Percentiles rank a stretch among this genome's conserved stretches.
These are phyloP conservation scores for Pinctada fucata DNA, from an alignment of 2,888 invertebrate species.

Conservation along the genomic window DNA sequence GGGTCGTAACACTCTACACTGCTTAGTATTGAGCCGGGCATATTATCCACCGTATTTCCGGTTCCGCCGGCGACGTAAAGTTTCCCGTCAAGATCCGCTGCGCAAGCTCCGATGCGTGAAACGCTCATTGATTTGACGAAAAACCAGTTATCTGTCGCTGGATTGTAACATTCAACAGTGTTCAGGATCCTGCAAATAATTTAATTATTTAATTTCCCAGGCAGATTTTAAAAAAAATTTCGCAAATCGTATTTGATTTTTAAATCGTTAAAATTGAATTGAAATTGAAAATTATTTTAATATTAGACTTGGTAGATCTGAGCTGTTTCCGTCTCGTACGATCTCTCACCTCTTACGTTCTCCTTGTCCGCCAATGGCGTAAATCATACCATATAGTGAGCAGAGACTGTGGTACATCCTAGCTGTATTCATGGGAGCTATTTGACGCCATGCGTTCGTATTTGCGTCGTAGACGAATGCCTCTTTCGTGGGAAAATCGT, in stretches of 20 bases:
- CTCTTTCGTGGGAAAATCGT: constrained; percentile 37
- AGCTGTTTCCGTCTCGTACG: too few relatives aligned
- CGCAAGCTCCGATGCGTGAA: constrained; percentile 50
- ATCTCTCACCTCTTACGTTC: constrained; percentile 48
- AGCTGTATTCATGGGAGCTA: constrained; percentile 49
- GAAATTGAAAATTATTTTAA: too few relatives aligned
- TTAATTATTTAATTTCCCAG: neutral
- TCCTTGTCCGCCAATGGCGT: constrained; percentile 63
- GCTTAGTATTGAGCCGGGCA: constrained; percentile 40
- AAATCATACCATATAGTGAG: constrained; percentile 52
- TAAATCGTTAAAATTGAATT: too few relatives aligned
- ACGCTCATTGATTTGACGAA: constrained; percentile 42
- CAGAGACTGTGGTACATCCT: constrained; percentile 57
- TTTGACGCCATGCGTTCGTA: constrained; percentile 48
- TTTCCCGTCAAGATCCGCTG: constrained; percentile 43
- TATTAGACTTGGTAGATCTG: too few relatives aligned
- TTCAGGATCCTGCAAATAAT: constrained; percentile 48
- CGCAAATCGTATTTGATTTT: too few relatives aligned
- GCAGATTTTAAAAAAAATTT: too few relatives aligned
- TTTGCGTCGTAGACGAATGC: constrained; percentile 45
- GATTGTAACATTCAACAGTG: constrained; percentile 59
- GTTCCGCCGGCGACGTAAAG: constrained; percentile 59
- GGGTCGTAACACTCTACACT: constrained; percentile 57
- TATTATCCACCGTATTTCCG: constrained; percentile 26
- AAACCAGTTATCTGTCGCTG: constrained; percentile 50